These are phyloP conservation scores for Amphimedon queenslandica DNA, from an alignment of 37 sponge, comb jelly and placozoan genomes.

Conservation along the genomic window DNA sequence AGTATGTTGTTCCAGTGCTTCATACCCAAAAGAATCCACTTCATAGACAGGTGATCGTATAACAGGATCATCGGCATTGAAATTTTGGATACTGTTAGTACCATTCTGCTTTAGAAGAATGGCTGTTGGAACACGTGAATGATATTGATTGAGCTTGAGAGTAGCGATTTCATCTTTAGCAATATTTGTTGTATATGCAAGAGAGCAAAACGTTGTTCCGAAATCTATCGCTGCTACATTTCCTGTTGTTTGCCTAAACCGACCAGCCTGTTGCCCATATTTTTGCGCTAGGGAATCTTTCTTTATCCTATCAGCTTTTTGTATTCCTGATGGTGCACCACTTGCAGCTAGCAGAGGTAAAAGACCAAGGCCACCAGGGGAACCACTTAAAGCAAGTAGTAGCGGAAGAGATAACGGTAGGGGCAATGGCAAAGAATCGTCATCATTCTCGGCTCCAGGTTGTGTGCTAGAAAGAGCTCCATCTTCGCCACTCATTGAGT, in stretches of 20 bases:
- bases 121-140: slow-evolving; percentile 30
- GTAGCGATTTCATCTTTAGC: not conserved
- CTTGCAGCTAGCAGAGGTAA: too few relatives aligned
- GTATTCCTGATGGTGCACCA: too few relatives aligned
- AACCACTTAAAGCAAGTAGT: too few relatives aligned
- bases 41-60: not conserved
- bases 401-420: too few relatives aligned
- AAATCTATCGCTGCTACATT: not conserved
- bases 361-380: too few relatives aligned
- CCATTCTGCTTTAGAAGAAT: slow-evolving; percentile 2
- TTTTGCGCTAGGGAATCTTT: not conserved
- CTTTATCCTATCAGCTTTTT: not conserved
- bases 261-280: not conserved
- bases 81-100: not conserved
- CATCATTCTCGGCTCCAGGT: too few relatives aligned
- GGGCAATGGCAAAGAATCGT: too few relatives aligned
- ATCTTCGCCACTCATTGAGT: too few relatives aligned
- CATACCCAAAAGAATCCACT: slow-evolving; percentile 30
- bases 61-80: slow-evolving; percentile 17
- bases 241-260: not conserved
- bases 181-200: not conserved
- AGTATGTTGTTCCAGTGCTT: slow-evolving; percentile 9
- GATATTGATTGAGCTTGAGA: not conserved
- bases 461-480: too few relatives aligned
- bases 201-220: not conserved